A percentile compares a stretch with the other conserved stretches of the same genome.
phyloP scores from a whole-genome alignment of 2,113 vertebrate species.

The Lutjanus erythropterus region DNA sequence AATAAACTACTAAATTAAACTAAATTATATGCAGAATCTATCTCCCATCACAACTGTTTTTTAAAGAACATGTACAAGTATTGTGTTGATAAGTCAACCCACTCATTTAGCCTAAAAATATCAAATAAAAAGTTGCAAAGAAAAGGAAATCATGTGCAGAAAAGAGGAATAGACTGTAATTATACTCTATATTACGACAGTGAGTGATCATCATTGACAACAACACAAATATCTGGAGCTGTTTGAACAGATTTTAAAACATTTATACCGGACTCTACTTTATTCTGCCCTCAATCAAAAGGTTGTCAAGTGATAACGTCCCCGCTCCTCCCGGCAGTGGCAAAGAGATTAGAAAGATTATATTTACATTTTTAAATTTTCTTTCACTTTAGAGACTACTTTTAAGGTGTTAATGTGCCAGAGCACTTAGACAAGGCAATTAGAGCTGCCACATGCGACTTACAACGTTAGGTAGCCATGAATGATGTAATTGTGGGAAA shows the following conservation, averaged over 20 bases:
- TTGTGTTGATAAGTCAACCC: background rate
- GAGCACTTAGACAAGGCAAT: no score
- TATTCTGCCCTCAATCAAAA: conserved; percentile 54
- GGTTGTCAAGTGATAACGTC: conserved; percentile 76
- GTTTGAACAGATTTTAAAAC: background rate
- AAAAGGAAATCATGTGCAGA: background rate
- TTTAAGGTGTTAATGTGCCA: no score
- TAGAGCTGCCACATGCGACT: no score
- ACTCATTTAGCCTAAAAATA: conserved; percentile 15
- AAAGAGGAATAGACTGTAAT: background rate
- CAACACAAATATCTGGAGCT: no score
- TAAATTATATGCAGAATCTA: background rate
- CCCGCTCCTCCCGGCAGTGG: conserved; percentile 86
- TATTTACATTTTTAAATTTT: no score
- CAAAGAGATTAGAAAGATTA: no score
- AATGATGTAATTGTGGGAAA: no score
- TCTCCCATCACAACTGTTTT: no score
- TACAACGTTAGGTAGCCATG: no score
- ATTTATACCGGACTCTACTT: background rate
- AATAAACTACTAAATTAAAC: no score
- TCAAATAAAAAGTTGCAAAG: background rate
- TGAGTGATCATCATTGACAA: background rate
- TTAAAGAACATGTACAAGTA: background rate
- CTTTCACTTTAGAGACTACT: no score
- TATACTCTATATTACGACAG: background rate